Percentiles rank a stretch among this genome's conserved stretches.
phyloP scores from a whole-genome alignment of 2,797 vertebrate genomes.

The Carcharodon carcharias region DNA sequence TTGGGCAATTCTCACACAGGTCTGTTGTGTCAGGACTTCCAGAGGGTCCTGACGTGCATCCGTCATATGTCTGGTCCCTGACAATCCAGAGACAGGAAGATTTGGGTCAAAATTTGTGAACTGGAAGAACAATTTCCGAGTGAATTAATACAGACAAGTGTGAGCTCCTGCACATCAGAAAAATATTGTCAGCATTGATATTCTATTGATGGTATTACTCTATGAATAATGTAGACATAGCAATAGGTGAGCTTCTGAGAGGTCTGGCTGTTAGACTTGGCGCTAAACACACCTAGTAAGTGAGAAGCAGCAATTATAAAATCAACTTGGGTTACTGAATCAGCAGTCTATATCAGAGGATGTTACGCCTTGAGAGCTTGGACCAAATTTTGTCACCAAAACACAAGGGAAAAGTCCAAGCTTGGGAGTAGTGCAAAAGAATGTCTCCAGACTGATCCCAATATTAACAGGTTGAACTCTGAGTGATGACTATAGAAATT shows the following conservation, averaged over 20 bases:
- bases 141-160: not conserved
- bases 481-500: not conserved
- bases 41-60: too few species aligned
- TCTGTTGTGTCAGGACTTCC: too few species aligned
- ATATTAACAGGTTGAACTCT: not conserved
- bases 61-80: too few species aligned
- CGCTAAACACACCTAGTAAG: not conserved
- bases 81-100: too few species aligned
- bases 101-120: not conserved
- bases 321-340: not conserved
- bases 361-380: not conserved
- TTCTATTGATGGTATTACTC: not conserved
- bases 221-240: not conserved
- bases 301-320: not conserved
- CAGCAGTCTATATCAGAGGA: not conserved
- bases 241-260: not conserved
- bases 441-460: not conserved
- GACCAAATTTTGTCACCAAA: not conserved
- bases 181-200: not conserved
- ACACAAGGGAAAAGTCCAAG: not conserved
- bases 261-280: not conserved
- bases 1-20: too few species aligned
- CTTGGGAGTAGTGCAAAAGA: not conserved
- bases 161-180: not conserved
- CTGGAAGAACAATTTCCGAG: not conserved